Base-by-base conservation (phyloP, 1,140 invertebrate species). In the Ectropis grisescens region DNA sequence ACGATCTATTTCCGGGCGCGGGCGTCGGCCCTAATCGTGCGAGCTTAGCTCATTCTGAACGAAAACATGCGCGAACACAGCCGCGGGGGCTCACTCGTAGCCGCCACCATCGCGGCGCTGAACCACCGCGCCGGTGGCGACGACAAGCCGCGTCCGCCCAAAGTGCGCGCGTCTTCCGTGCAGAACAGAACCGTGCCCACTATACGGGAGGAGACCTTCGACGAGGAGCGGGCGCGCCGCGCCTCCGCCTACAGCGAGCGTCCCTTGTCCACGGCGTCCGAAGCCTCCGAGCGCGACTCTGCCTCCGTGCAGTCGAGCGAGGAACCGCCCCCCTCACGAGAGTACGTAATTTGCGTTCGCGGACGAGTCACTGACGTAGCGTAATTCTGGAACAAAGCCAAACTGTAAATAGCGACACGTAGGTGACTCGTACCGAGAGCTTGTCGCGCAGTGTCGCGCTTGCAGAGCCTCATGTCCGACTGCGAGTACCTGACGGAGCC, bases 51-150 rank as follows among this genome's bases (percentile, higher is more conserved):
- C 74, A 79, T 72, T 78, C 65, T 61, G 53, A 60, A 64, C 45
- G 55, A 69, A 64, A 76, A 69, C 68, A 76, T 82, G 75, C 75
- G 74, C 40, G 72, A 78, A 57, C 58, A 60, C 59, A 59, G 70
- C 61, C 72, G 82, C 61, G 82, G 71, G 50, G 78, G 79, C 55
- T 78, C 79, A 67, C 57, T 82, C 50, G 79, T 82, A 32, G 74
- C 79, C 38, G 74, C 78, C 56, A 82, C 79, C 43, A 81, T 82
- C 55, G 79, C 78, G 40, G 64, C 68, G 38, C 49, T 83, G 40
- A 64, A 82, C 59, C 80, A 66, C 50, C 74, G 74, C 13, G 53
- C 65, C 33, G 45, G 45, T 31, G 47, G 39, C 49, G 68, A 70
- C 36, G 54, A 41, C 15, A 75, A 75, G 47, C 29, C 51, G 41